These are phyloP conservation scores for Brachionus asplanchnoidis DNA, from an alignment of 1,140 invertebrate genomes.

Conservation along the genomic window DNA sequence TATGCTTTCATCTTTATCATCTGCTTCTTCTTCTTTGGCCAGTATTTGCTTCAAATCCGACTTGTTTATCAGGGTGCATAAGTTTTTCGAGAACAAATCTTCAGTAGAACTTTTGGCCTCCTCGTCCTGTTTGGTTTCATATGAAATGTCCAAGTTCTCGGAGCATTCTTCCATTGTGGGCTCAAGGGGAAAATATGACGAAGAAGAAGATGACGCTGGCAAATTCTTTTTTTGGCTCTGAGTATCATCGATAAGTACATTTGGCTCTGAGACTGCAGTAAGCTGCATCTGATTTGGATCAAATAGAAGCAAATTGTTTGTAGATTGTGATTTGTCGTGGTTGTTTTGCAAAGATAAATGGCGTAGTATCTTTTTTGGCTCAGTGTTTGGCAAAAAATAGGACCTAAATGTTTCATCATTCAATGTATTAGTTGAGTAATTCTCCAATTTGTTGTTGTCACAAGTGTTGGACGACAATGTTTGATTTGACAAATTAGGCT, in stretches of 20 bases:
- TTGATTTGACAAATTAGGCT: neutral
- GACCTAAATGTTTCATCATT: constrained; percentile 10
- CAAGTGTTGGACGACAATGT: constrained; percentile 17
- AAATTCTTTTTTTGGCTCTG: constrained; percentile 4
- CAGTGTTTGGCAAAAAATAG: neutral
- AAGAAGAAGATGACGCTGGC: constrained; percentile 42
- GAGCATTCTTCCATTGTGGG: constrained; percentile 21
- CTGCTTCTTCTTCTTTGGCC: neutral
- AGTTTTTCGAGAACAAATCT: constrained; percentile 12
- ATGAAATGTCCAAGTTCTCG: constrained; percentile 71
- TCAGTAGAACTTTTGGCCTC: neutral
- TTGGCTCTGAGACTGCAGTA: constrained; percentile 30
- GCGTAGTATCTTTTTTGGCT: neutral
- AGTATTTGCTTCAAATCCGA: constrained; percentile 20
- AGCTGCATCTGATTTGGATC: constrained; percentile 6
- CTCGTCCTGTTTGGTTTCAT: constrained; percentile 65
- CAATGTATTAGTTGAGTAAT: neutral
- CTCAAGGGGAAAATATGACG: constrained; percentile 6
- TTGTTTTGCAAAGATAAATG: constrained; percentile 37
- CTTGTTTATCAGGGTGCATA: neutral
- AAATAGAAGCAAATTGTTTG: constrained; percentile 19
- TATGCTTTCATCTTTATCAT: neutral
- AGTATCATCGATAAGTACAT: neutral
- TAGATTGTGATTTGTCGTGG: constrained; percentile 37
- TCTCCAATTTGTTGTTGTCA: neutral